Evolutionary conservation across 1,140 invertebrate species (phyloP).

Genomic region (Temnothorax curvispinosus): DNA sequence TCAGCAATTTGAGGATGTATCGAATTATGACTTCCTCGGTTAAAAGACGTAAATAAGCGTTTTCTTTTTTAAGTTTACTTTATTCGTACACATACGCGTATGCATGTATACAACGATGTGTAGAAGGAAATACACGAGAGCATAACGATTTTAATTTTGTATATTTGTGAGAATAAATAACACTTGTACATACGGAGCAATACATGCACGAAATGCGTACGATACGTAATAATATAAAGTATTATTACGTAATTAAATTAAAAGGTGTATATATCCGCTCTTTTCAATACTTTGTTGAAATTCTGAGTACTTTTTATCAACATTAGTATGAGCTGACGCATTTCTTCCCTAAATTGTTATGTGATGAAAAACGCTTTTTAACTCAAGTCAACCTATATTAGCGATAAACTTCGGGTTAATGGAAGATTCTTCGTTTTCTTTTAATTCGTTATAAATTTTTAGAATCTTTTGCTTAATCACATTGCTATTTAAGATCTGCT

Average conservation of each 20-base stretch:
- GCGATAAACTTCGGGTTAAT: not conserved
- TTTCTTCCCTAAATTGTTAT: not conserved
- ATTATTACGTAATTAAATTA: not conserved
- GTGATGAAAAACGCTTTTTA: not conserved
- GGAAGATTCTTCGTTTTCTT: not conserved
- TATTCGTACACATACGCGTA: not conserved
- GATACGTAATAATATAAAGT: not conserved
- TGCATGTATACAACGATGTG: not conserved
- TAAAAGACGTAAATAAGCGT: conserved; percentile 65
- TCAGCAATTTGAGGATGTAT: conserved; percentile 86
- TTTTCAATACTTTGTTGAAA: not conserved
- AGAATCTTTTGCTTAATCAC: not conserved
- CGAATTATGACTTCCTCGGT: conserved; percentile 85
- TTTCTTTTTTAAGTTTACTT: conserved; percentile 1
- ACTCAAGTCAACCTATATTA: not conserved
- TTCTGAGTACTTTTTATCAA: not conserved
- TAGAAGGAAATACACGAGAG: not conserved
- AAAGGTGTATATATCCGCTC: not conserved
- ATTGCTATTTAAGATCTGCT: not conserved
- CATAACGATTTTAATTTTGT: conserved; percentile 3
- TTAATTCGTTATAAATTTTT: not conserved
- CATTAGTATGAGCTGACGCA: not conserved
- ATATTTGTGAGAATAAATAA: conserved; percentile 3
- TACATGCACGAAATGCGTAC: not conserved
- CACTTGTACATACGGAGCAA: conserved; percentile 13